Base-by-base conservation (phyloP, 2,797 vertebrate species). In the Coendou prehensilis region DNA sequence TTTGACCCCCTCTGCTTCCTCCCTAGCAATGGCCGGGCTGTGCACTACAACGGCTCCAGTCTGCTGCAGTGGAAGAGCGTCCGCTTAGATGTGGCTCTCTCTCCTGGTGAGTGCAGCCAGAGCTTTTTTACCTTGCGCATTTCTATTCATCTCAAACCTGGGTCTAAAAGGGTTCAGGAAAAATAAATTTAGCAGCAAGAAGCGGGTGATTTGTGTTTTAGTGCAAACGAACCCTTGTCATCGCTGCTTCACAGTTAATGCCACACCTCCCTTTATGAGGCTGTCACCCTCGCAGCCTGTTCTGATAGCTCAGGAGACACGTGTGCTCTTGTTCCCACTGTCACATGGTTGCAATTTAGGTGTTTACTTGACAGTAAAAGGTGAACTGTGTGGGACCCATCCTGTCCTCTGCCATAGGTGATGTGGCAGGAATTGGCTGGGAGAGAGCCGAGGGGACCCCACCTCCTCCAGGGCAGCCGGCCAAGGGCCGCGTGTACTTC, bases 21-120 rank as follows among this genome's bases (percentile, higher is more conserved):
- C 91, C 84, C 87, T 97, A 99, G 99, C 99, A 99, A 99, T 75
- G 99, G 99, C 18, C 98, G 99, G 96, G 99, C 99, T 6, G 99
- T 99, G 95, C 99, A 99, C 98, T 99, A 99, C 98, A 99, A 99
- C 28, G 99, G 99, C 96, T 99, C 99, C 98, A 99, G 99, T 98
- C 98, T 99, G 96, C 98, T 99, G 52, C 99, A 99, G 98, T 99
- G 99, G 99, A 99, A 99, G 98, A 99, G 99, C 4, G 99, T 99
- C 95, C 99, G 99, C 73, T 97, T 99, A 96, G 99, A 99, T 59
- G 99, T 99, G 97, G 99, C 99, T 97, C 99, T 99, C 9, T 99
- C 99, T 97, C 99, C 99, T 96, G 99, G 99, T 99, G 98, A 98
- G 99, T 98, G 47, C 15, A 0, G 69, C 1, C 4, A 1, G 15